phyloP scores from a whole-genome alignment of 1,140 invertebrate species.

The Zaprionus vittiger region DNA sequence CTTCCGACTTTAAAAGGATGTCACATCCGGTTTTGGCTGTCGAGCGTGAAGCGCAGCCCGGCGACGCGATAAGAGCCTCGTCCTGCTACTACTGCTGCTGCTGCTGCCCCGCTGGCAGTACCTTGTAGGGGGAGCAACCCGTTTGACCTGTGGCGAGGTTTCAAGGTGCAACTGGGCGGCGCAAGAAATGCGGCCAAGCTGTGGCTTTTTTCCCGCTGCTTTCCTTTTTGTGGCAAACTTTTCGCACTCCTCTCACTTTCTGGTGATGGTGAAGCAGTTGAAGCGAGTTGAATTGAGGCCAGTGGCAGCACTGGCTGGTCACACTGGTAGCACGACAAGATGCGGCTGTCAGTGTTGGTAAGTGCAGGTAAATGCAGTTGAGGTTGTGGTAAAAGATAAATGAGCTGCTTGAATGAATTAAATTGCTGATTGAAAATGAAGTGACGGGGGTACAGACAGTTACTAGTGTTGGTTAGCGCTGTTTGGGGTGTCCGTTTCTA shows the following conservation, averaged over 20 bases:
- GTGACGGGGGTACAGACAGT: not conserved
- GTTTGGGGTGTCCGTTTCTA: no score
- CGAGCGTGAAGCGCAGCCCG: constrained; percentile 79
- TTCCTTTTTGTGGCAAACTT: constrained; percentile 1
- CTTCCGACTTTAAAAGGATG: constrained; percentile 84
- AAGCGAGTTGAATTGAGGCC: constrained; percentile 1
- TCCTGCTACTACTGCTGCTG: no score
- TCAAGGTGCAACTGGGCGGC: constrained; percentile 6
- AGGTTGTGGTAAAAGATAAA: not conserved
- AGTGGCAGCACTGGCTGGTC: constrained; percentile 9
- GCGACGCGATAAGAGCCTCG: constrained; percentile 69
- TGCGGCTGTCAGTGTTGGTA: not conserved
- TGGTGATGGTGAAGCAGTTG: not conserved
- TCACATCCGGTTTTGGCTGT: constrained; percentile 81
- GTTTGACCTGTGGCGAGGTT: not conserved
- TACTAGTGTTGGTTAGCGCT: not conserved
- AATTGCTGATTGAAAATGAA: not conserved
- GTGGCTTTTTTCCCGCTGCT: not conserved
- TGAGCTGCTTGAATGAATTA: not conserved
- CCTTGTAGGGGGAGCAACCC: not conserved
- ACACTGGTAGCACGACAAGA: constrained; percentile 1
- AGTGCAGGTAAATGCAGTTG: not conserved
- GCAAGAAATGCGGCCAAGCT: constrained; percentile 7
- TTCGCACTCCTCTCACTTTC: not conserved
- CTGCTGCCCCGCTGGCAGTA: not conserved